Base-by-base conservation (phyloP, 1,140 invertebrate species). In the Ips nitidus region DNA sequence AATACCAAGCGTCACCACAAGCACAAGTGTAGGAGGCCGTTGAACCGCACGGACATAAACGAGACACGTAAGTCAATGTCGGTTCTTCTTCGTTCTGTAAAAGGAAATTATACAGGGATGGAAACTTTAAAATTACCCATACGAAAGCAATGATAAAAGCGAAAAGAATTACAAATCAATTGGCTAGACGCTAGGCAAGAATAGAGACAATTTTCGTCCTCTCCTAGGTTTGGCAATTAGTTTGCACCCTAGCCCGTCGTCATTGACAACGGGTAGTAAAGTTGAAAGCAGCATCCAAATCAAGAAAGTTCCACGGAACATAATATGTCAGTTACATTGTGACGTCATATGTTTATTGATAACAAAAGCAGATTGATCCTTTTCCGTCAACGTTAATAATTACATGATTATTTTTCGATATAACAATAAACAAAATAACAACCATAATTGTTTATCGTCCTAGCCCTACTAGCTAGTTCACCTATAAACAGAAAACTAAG, bases 1-100 rank as follows among this genome's bases (percentile, higher is more conserved):
- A 73, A 41, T 73, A 73, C 65, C 57, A 68, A 1, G 66, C 62
- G n/a, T 68, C 57, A 7, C 42, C 63, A 53, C 72, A 73, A 5
- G 22, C 53, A 42, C 72, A 73, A 6, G 55, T 62, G 36, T 71
- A 73, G 38, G 66, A 53, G 6, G 69, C 69, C 37, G 43, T 8
- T 40, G 69, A 57, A 1, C 52, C 62, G 56, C 72, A 73, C 36
- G 66, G 64, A 55, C 72, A 73, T 6, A 66, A 41, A 5, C 53
- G 66, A 40, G 43, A 42, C 5, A 53, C 66, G 5, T 22, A 22
- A 22, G 22, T 22, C 22, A 22, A 22, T 22, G 22, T 22, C 22
- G 22, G 5, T 38, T 55, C 53, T 1, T 55, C 53, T 1, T 55
- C 37, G 6, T 38, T 38, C 53, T 55, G 53, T 22, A 55, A 55